A percentile compares a stretch with the other conserved stretches of the same genome.
phyloP scores from a whole-genome alignment of 2,888 invertebrate species.

The Maniola hyperantus region DNA sequence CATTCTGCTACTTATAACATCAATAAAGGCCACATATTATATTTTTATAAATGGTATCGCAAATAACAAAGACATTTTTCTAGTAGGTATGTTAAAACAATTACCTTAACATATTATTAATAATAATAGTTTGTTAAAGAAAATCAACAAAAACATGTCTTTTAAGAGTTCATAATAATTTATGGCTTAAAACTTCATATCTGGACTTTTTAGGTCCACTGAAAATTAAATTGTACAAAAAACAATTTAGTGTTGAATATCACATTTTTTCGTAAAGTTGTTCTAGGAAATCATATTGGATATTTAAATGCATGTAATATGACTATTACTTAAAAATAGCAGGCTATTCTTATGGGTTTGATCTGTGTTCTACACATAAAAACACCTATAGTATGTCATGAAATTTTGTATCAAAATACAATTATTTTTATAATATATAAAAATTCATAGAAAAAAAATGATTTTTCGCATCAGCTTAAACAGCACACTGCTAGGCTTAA shows the following conservation, averaged over 20 bases:
- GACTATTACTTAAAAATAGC: slow-evolving; percentile 9
- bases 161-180: slow-evolving; percentile 24
- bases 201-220: not conserved
- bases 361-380: slow-evolving; percentile 12
- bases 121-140: slow-evolving; percentile 6
- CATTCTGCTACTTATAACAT: slow-evolving; percentile 24
- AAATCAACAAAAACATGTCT: slow-evolving; percentile 30
- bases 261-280: not conserved
- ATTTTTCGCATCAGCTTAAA: slow-evolving; percentile 22
- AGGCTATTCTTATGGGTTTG: not conserved
- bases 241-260: slow-evolving; percentile 1
- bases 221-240: slow-evolving; percentile 3
- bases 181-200: slow-evolving; percentile 3
- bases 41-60: slow-evolving; percentile 5
- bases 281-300: not conserved
- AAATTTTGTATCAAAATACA: slow-evolving; percentile 37
- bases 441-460: slow-evolving; percentile 24
- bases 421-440: slow-evolving; percentile 24
- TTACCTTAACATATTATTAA: not conserved
- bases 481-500: slow-evolving; percentile 35
- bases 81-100: not conserved
- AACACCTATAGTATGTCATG: slow-evolving; percentile 29
- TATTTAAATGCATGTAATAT: slow-evolving; percentile 31
- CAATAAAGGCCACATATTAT: slow-evolving; percentile 35
- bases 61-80: slow-evolving; percentile 10